Evolutionary conservation across 2,888 invertebrate genomes (phyloP), one percentile per base, ranked within the genome.

Genomic region (Ommatoiulus sabulosus): DNA sequence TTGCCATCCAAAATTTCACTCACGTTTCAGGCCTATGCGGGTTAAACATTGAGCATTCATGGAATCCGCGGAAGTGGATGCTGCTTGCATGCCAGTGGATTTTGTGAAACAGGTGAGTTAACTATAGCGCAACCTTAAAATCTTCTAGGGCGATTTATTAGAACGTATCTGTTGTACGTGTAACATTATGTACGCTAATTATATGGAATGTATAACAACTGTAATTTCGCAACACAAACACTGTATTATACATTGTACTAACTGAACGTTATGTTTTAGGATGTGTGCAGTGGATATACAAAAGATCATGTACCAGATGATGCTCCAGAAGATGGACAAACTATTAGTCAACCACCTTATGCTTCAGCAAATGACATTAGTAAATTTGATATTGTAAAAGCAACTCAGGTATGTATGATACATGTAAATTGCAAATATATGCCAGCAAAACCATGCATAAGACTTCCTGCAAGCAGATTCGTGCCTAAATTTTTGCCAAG

Each of bases 381-480:
- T 44, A 89, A 89, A 88, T 97, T 96, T 93, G 98, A 98, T 92
- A 97, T 98, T 91, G 97, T 98, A 44, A 97, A 97, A 94, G 98
- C 98, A 12, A 98, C 98, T 44, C 99, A 99, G 94, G 95, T 95
- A 93, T 90, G 87, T 46, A 57, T 35, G 35, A 20, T 44, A n/a
- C n/a, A n/a, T n/a, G n/a, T n/a, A n/a, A n/a, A n/a, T n/a, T n/a
- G n/a, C n/a, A n/a, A n/a, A n/a, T n/a, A n/a, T n/a, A 3, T n/a
- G 84, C 20, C n/a, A 20, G 84, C n/a, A 8, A 20, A 84, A 43
- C 20, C 7, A 24, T 84, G 24, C 20, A 84, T 8, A 35, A 35
- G 2, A 35, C 2, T 35, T 35, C 0, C 35, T 35, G 35, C 35
- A 35, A 2, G 35, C 35, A n/a, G n/a, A n/a, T n/a, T n/a, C n/a